A percentile compares a stretch with the other conserved stretches of the same genome.
These are phyloP conservation scores for Caenorhabditis elegans DNA, from an alignment of 1,140 invertebrate species.

Conservation along the genomic window DNA sequence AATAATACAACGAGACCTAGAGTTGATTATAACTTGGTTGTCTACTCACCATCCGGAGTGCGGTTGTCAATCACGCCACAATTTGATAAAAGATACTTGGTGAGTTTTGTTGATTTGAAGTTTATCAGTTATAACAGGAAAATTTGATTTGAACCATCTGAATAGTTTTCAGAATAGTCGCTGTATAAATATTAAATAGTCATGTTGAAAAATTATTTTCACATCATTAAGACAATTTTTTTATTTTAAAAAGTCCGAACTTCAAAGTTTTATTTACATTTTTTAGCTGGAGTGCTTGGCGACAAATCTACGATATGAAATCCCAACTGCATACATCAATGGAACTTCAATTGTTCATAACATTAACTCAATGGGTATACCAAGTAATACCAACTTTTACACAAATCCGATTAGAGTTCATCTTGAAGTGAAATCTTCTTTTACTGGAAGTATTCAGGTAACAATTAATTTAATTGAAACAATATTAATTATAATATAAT, in stretches of 20 bases:
- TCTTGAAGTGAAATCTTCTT: slow-evolving; percentile 44
- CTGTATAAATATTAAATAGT: too few relatives aligned
- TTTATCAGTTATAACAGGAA: too few relatives aligned
- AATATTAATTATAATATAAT: background rate
- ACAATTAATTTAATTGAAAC: too few relatives aligned
- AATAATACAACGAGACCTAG: slow-evolving; percentile 16
- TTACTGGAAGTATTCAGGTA: slow-evolving; percentile 57
- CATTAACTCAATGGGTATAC: slow-evolving; percentile 56
- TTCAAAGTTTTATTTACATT: background rate
- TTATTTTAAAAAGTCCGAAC: background rate
- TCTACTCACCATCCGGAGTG: slow-evolving; percentile 57
- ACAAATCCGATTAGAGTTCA: slow-evolving; percentile 60
- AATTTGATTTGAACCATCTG: too few relatives aligned
- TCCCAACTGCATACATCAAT: slow-evolving; percentile 59
- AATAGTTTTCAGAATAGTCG: too few relatives aligned
- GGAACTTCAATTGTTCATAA: slow-evolving; percentile 57
- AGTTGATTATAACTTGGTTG: slow-evolving; percentile 51
- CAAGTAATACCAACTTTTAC: slow-evolving; percentile 57
- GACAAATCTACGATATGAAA: slow-evolving; percentile 56
- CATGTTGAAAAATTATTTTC: too few relatives aligned
- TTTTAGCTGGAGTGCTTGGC: slow-evolving; percentile 54
- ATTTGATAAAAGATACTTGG: slow-evolving; percentile 42
- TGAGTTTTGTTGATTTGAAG: slow-evolving; percentile 50
- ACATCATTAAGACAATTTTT: too few relatives aligned
- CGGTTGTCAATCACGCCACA: slow-evolving; percentile 45